Base-by-base conservation (phyloP, 2,113 vertebrate species). In the Leptobrachium leishanense region DNA sequence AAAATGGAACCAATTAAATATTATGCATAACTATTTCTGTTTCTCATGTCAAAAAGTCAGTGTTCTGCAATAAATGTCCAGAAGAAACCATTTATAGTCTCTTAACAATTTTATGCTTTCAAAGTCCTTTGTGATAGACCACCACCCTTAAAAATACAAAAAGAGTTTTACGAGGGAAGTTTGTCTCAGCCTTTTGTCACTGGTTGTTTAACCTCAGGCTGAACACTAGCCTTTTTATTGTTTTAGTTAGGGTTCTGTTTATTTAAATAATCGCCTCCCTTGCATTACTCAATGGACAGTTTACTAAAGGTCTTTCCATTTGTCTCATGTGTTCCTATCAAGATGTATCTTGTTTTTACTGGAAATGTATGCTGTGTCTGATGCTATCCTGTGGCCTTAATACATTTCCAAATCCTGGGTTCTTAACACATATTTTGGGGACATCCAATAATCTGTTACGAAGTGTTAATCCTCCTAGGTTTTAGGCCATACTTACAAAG, bases 191-290 rank as follows among this genome's bases (percentile, higher is more conserved):
- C 71, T 72, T 64, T 59, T 72, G 53, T 59, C 2, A 41, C 44
- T 44, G 0, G 13, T 15, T 40, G 6, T 7, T 41, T 57, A 57
- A 40, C 71, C 54, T 15, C 50, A 40, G 50, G 71, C 71, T 72
- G 53, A 41, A 15, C n/a, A 43, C 62, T 40, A 42, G 20, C 12
- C 54, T 72, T 12, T 55, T 43, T 50, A 50, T 39, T 64, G 9
- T 64, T 20, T 4, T 4, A 2, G 5, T 6, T 64, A 40, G 9
- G 39, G 12, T 43, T 2, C 10, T 72, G 54, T 72, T 57, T 72
- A 72, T 72, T 72, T 72, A 72, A 54, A 5, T 57, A 59, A 72
- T 72, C 54, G 59, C 39, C 71, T 31, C 53, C 39, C 43, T n/a
- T 72, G 41, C n/a, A 72, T 72, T 12, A 57, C n/a, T 54, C 46